Evolutionary conservation across 2,888 invertebrate species (phyloP).

Genomic region (Pachydiplax longipennis): DNA sequence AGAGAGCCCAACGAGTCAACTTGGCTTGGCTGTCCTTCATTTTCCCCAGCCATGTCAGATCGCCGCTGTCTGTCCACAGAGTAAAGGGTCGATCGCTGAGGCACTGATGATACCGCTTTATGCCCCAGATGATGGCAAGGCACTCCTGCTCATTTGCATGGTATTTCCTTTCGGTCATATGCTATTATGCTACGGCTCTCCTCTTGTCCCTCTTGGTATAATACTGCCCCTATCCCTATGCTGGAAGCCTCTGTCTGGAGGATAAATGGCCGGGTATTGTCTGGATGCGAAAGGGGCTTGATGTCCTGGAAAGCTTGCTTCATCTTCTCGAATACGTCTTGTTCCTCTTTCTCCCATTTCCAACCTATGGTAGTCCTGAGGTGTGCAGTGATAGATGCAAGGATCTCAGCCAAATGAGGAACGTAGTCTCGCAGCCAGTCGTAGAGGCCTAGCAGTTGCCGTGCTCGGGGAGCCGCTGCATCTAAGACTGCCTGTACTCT

Average conservation of each 20-base stretch:
- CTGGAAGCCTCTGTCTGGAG: neutral
- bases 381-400: neutral
- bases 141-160: constrained; percentile 51
- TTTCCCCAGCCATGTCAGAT: constrained; percentile 50
- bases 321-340: too few relatives aligned
- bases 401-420: neutral
- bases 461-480: neutral
- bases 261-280: too few relatives aligned
- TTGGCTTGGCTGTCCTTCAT: constrained; percentile 50
- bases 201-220: neutral
- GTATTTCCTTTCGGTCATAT: constrained; percentile 12
- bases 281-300: too few relatives aligned
- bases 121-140: constrained; percentile 49
- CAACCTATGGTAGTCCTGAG: neutral
- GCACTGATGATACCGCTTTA: constrained; percentile 51
- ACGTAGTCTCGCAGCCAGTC: neutral
- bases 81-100: constrained; percentile 51
- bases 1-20: constrained; percentile 50
- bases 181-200: neutral
- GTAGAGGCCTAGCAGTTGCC: neutral
- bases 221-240: neutral
- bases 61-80: constrained; percentile 51
- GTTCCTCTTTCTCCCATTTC: too few relatives aligned
- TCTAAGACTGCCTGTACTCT: too few relatives aligned
- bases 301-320: too few relatives aligned